A percentile compares a stretch with the other conserved stretches of the same genome.
phyloP scores from a whole-genome alignment of 2,113 vertebrate species.

The Bos indicus region DNA sequence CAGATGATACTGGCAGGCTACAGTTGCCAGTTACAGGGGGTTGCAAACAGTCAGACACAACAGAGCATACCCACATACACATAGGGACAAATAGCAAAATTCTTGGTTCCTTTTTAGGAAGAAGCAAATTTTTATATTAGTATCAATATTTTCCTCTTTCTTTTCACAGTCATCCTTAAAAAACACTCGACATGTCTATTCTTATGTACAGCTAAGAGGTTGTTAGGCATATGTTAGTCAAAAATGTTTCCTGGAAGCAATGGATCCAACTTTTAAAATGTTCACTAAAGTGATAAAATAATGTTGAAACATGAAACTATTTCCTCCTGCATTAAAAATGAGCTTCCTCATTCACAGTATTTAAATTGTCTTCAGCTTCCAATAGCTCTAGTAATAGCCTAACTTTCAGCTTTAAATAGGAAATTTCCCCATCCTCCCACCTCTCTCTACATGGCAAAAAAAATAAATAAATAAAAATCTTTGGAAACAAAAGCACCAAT shows the following conservation, averaged over 20 bases:
- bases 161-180: neutral
- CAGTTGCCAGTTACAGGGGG: neutral
- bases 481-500: neutral
- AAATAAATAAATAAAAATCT: neutral
- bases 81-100: neutral
- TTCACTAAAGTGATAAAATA: constrained; percentile 49
- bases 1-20: neutral
- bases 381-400: neutral
- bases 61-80: neutral
- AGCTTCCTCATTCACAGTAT: constrained; percentile 12
- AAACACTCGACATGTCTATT: neutral
- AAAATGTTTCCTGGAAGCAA: constrained; percentile 49
- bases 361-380: neutral
- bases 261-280: neutral
- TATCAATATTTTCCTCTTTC: neutral
- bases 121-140: neutral
- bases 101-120: neutral
- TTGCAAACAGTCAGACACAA: neutral
- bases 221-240: constrained; percentile 39
- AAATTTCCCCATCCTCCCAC: neutral
- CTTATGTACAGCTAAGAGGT: neutral
- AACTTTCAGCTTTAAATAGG: neutral
- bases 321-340: constrained; percentile 37
- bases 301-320: constrained; percentile 40
- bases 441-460: neutral